These are phyloP conservation scores for Rhynchopsitta pachyrhyncha DNA, from an alignment of 2,113 vertebrate species.

Conservation along the genomic window DNA sequence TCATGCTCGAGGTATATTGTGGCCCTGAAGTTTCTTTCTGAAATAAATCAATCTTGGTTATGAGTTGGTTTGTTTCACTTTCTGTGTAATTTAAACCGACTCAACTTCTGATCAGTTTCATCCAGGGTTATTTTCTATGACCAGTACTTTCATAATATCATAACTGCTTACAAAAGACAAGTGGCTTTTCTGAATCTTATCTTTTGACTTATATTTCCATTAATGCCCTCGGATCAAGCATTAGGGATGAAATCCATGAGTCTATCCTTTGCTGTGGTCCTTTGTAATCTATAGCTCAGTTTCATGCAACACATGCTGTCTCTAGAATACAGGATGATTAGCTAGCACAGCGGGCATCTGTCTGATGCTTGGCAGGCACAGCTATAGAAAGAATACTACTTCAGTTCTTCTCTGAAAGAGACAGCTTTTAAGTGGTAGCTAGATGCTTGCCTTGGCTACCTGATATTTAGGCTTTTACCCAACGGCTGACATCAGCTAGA, in stretches of 20 bases:
- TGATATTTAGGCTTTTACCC: slow-evolving; percentile 51
- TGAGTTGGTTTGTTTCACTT: not conserved
- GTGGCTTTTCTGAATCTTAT: not conserved
- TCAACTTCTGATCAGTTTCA: not conserved
- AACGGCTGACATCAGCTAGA: slow-evolving; percentile 43
- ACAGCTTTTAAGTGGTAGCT: slow-evolving; percentile 56
- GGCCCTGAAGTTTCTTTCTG: not conserved
- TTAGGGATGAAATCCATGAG: not conserved
- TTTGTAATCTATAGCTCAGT: not conserved
- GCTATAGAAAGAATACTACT: slow-evolving; percentile 23
- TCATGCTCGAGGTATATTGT: not conserved
- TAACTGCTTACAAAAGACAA: not conserved
- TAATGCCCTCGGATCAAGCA: not conserved
- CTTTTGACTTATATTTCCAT: not conserved
- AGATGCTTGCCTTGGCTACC: slow-evolving; percentile 67
- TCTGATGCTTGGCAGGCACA: slow-evolving; percentile 43
- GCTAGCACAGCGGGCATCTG: slow-evolving; percentile 40
- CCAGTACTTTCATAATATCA: not conserved
- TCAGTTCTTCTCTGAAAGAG: slow-evolving; percentile 62
- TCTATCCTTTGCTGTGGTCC: not conserved
- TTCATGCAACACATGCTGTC: not conserved
- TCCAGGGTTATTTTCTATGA: not conserved
- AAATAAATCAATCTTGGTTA: not conserved
- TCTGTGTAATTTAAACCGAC: not conserved
- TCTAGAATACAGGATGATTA: not conserved